Base-by-base conservation (phyloP, 2,888 invertebrate genomes). In the Bembecia ichneumoniformis region DNA sequence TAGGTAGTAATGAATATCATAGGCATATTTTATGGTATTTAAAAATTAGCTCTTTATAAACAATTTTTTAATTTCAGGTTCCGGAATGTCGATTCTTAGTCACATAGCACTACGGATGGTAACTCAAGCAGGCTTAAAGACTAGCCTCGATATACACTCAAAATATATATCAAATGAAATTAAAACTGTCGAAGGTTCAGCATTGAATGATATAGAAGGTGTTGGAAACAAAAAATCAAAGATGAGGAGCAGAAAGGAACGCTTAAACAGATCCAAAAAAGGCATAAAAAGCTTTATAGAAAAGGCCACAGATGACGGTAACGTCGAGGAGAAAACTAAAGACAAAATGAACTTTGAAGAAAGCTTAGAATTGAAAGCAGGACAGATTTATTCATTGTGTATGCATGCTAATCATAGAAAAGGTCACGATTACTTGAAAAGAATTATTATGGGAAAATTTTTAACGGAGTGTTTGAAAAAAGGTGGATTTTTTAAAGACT, bases 61-160 rank as follows among this genome's bases (percentile, higher is more conserved):
- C 34, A 40, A 1, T 28, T 7, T 28, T 50, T 46, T 20, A 34
- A 3, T 69, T 71, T 43, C 56, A 91, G 91, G 91, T 4, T 93
- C 93, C 0, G 94, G 96, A 1, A 95, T 95, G 93, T 95, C 95
- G 49, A 89, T 94, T 47, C 81, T 95, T 3, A 93, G 93, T 56
- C 91, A 91, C 63, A 89, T 94, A 45, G 93, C 95, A 0, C 69
- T 95, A 28, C 86, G 95, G 47, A 91, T 94, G 78, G 88, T 94
- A n/a, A 94, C 95, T 0, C 93, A 94, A 68, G 88, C 89, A 0
- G 88, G 88, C 0, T 68, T 90, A 0, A 71, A 84, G 2, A 76
- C 82, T 17, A 87, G 86, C 56, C 60, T 89, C 40, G 68, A 82
- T 28, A 84, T 89, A 47, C 78, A 87, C 59, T 68, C 84, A 16